These are phyloP conservation scores for Eospalax fontanierii DNA, from an alignment of 2,797 vertebrate genomes.

Conservation along the genomic window DNA sequence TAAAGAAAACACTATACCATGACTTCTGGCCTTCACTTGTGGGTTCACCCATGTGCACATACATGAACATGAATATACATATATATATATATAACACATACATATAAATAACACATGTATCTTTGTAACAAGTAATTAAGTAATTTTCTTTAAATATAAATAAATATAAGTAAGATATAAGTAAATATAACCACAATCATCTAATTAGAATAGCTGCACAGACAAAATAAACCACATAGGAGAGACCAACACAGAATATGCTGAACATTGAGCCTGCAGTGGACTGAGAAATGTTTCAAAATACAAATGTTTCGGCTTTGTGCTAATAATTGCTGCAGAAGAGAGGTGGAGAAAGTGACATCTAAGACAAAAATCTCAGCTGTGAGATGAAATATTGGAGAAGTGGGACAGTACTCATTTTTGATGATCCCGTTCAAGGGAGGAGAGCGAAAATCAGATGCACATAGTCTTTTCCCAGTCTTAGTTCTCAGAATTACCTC, in stretches of 20 bases:
- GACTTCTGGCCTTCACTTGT: neutral
- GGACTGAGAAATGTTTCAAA: neutral
- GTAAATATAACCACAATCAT: too few relatives aligned
- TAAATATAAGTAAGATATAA: too few relatives aligned
- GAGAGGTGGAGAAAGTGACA: neutral
- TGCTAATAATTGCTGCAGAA: neutral
- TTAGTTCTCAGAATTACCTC: neutral
- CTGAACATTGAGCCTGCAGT: too few relatives aligned
- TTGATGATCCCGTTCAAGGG: neutral
- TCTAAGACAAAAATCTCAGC: neutral
- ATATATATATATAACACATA: neutral
- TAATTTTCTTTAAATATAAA: neutral
- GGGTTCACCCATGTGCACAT: neutral
- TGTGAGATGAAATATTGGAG: neutral
- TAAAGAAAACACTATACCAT: neutral
- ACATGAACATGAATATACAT: too few relatives aligned
- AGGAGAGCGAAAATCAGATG: neutral
- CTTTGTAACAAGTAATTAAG: neutral
- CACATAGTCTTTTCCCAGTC: rapidly evolving
- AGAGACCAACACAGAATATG: too few relatives aligned
- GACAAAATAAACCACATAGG: too few relatives aligned
- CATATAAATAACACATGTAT: neutral
- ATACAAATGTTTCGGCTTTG: neutral
- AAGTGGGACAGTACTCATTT: neutral
- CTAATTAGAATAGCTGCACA: too few relatives aligned